These are phyloP conservation scores for Leptodactylus fallax DNA, from an alignment of 2,797 vertebrate species.

Conservation along the genomic window DNA sequence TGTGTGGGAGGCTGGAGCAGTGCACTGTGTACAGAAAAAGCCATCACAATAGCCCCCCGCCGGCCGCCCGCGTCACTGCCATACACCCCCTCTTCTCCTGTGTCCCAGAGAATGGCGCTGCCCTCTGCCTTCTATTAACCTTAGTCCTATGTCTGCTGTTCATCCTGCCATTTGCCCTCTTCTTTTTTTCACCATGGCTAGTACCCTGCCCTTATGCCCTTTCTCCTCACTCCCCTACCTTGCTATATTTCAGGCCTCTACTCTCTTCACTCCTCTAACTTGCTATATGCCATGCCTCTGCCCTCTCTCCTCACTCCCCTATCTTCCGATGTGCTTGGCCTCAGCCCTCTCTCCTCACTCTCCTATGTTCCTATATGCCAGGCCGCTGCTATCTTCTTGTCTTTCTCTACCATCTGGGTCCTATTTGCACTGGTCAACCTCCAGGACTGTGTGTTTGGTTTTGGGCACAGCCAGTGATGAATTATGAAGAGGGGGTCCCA, in stretches of 20 bases:
- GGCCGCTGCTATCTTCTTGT: neutral
- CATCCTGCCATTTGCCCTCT: conserved; percentile 29
- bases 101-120: neutral
- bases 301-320: neutral
- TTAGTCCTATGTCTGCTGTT: no score
- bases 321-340: neutral
- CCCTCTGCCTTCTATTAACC: neutral
- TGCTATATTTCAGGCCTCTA: neutral
- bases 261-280: no score
- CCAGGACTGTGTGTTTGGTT: no score
- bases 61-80: conserved; percentile 53
- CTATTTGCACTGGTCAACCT: neutral
- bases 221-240: neutral
- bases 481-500: no score
- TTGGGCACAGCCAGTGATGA: no score
- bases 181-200: neutral
- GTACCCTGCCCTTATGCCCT: neutral
- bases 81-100: conserved; percentile 63
- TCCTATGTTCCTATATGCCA: neutral
- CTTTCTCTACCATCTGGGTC: neutral
- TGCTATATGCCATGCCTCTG: neutral
- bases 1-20: conserved; percentile 51
- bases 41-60: conserved; percentile 53
- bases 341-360: neutral
- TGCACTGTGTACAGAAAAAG: conserved; percentile 41